Evolutionary conservation across 2,797 vertebrate species (phyloP).

Genomic region (Gadopsis marmoratus): DNA sequence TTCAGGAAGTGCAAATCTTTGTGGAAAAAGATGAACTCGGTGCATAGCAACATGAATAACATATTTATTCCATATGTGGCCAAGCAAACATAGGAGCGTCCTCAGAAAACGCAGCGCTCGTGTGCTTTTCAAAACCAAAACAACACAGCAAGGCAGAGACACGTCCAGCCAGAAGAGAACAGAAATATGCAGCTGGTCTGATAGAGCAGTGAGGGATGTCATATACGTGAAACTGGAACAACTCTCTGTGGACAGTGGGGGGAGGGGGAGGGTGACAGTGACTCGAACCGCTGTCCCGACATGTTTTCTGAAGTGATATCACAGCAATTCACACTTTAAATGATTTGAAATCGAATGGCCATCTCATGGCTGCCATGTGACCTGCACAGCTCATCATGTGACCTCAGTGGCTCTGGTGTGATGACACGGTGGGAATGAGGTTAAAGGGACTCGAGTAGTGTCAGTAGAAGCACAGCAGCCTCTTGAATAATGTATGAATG

Average conservation of each 20-base stretch:
- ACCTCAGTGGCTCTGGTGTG: conserved; percentile 14
- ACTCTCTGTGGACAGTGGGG: not conserved
- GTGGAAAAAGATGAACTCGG: conserved; percentile 5
- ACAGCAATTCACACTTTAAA: conserved; percentile 15
- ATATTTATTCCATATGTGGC: not conserved
- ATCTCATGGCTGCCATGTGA: not conserved
- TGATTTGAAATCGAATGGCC: not conserved
- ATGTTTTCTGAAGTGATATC: conserved; percentile 6
- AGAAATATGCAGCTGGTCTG: not conserved
- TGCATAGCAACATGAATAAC: not conserved
- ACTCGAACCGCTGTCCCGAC: conserved; percentile 15
- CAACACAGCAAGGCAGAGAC: not conserved
- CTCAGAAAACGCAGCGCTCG: not conserved
- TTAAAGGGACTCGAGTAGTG: not conserved
- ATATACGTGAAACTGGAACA: not conserved
- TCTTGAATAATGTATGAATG: not conserved
- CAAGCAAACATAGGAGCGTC: not conserved
- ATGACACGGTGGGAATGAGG: conserved; percentile 18
- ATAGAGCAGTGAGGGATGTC: not conserved
- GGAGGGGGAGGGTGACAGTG: not conserved
- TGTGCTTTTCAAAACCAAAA: not conserved
- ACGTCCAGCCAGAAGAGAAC: not conserved
- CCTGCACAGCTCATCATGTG: not conserved
- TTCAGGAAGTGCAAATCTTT: conserved; percentile 11
- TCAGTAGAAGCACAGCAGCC: not conserved